A percentile compares a stretch with the other conserved stretches of the same genome.
Conservation (phyloP, 1,140 invertebrate genomes). For the Bursaphelenchus mucronatus region DNA sequence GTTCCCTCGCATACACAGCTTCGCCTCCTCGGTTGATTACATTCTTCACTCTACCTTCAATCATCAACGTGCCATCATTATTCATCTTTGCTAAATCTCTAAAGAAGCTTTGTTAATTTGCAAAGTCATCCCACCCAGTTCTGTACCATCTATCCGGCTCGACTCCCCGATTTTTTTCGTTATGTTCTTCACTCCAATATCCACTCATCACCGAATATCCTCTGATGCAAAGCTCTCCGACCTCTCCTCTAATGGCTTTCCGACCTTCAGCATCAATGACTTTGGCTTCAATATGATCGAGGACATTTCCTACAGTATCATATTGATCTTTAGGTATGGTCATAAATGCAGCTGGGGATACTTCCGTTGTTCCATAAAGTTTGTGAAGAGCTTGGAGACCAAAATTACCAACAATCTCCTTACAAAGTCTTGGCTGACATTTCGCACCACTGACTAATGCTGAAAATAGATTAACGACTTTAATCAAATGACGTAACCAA, state of each 20-base stretch:
- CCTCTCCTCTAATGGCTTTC: constrained; percentile 70
- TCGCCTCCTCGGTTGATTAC: constrained; percentile 84
- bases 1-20: constrained; percentile 78
- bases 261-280: constrained; percentile 71
- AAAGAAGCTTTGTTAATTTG: background rate
- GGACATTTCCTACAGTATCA: constrained; percentile 72
- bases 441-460: too few species aligned
- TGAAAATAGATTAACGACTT: too few species aligned
- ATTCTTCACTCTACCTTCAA: constrained; percentile 79
- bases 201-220: constrained; percentile 75
- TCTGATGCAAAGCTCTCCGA: constrained; percentile 72
- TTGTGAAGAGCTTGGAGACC: too few species aligned
- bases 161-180: constrained; percentile 73
- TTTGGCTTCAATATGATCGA: constrained; percentile 75
- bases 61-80: constrained; percentile 72
- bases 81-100: constrained; percentile 70
- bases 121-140: constrained; percentile 65
- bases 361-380: too few species aligned
- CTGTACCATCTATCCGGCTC: constrained; percentile 74
- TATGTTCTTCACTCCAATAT: constrained; percentile 74
- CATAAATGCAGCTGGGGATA: too few species aligned
- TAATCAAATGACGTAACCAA: too few species aligned
- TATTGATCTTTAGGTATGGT: too few species aligned
- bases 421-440: too few species aligned
- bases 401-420: too few species aligned